Conservation (phyloP, 2,113 vertebrate species). For the Ascaphus truei region DNA sequence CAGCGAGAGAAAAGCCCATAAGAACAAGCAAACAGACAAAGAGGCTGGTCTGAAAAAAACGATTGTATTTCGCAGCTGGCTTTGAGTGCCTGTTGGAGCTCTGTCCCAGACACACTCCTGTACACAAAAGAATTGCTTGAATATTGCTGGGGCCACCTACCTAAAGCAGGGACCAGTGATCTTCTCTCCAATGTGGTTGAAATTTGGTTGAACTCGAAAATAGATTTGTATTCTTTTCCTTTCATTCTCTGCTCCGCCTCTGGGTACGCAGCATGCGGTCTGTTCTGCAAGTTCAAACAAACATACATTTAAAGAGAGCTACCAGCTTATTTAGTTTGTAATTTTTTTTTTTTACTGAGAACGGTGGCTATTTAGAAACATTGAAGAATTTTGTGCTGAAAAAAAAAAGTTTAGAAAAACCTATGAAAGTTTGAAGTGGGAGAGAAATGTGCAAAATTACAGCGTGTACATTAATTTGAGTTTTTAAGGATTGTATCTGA, state of each 20-base stretch:
- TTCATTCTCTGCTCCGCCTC: neutral
- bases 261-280: neutral
- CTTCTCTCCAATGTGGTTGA: conserved; percentile 16
- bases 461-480: no score
- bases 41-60: conserved; percentile 22
- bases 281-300: conserved; percentile 4
- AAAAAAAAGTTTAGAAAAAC: no score
- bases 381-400: no score
- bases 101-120: conserved; percentile 3
- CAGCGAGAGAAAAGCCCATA: conserved; percentile 18
- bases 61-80: conserved; percentile 32
- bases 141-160: conserved; percentile 25
- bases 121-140: conserved; percentile 18
- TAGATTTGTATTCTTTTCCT: neutral
- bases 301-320: neutral
- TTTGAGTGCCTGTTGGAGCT: conserved; percentile 3
- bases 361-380: neutral
- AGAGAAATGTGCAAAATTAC: no score
- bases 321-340: neutral
- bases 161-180: conserved; percentile 28
- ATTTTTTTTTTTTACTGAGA: neutral
- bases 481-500: no score
- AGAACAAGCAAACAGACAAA: conserved; percentile 23
- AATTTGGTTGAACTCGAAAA: conserved; percentile 28
- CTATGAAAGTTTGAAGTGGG: no score